Conservation (phyloP, 2,888 invertebrate species). For the Drosophila paranaensis region DNA sequence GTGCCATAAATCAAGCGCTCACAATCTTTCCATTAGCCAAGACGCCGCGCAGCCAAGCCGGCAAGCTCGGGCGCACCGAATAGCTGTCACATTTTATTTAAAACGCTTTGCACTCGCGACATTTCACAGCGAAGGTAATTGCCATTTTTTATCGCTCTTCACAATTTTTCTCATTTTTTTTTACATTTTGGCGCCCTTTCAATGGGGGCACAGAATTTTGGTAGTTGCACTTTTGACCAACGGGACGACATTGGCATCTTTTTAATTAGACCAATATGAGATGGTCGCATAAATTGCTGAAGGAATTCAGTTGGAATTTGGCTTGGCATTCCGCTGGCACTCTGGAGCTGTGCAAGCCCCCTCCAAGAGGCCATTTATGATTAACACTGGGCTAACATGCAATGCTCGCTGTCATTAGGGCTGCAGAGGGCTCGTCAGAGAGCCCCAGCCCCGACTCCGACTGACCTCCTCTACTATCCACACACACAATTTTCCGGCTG, state of each 20-base stretch:
- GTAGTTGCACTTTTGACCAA: constrained; percentile 14
- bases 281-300: constrained; percentile 63
- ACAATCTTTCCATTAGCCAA: constrained; percentile 66
- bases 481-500: constrained; percentile 59
- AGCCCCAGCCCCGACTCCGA: background rate
- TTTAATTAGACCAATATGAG: constrained; percentile 60
- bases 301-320: constrained; percentile 18
- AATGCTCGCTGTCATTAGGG: constrained; percentile 69
- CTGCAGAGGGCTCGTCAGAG: constrained; percentile 39
- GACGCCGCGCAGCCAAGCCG: constrained; percentile 18
- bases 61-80: constrained; percentile 39
- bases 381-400: constrained; percentile 76
- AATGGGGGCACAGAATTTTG: background rate
- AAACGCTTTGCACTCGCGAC: constrained; percentile 42
- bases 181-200: constrained; percentile 21
- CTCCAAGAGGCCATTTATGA: constrained; percentile 61
- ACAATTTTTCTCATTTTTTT: constrained; percentile 10
- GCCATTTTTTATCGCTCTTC: constrained; percentile 51
- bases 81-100: constrained; percentile 64
- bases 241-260: constrained; percentile 29
- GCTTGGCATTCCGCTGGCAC: constrained; percentile 24
- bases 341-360: constrained; percentile 1
- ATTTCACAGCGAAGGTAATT: constrained; percentile 50
- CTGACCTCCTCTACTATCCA: constrained; percentile 24
- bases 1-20: constrained; percentile 63